Evolutionary conservation across 2,888 invertebrate species (phyloP).

Genomic region (Kuschelorhynchus macadamiae): DNA sequence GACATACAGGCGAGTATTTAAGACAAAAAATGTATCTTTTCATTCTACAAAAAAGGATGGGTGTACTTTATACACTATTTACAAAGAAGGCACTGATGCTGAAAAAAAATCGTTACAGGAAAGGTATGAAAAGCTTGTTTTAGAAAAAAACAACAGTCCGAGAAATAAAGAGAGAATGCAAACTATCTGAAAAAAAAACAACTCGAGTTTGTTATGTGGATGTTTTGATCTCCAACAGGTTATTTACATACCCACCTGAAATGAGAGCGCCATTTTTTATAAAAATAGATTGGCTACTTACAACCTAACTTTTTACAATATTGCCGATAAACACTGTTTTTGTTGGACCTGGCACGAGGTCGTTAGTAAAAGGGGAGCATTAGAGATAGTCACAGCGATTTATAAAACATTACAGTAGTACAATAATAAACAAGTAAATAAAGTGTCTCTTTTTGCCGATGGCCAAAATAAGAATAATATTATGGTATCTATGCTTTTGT

Average conservation of each 20-base stretch:
- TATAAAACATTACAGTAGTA: background rate
- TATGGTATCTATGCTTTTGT: background rate
- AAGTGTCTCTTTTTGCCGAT: background rate
- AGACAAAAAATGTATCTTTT: no score
- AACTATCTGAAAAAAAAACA: no score
- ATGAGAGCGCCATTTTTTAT: conserved; percentile 13
- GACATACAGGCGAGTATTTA: no score
- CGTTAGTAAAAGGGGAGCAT: conserved; percentile 11
- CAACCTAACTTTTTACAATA: conserved; percentile 13
- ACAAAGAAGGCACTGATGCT: no score
- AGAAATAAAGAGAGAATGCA: no score
- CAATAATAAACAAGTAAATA: background rate
- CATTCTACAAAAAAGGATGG: no score
- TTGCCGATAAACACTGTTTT: conserved; percentile 3
- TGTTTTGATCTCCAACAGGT: conserved; percentile 17
- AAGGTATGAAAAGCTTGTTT: no score
- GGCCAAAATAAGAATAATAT: conserved; percentile 16
- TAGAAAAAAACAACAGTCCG: no score
- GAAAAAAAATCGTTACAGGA: no score
- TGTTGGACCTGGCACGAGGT: conserved; percentile 6
- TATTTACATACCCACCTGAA: conserved; percentile 6
- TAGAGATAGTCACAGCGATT: background rate
- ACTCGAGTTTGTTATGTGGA: no score
- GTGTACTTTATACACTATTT: no score
- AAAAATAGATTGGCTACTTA: conserved; percentile 18